Evolutionary conservation across 2,113 vertebrate species (phyloP), one percentile per base, ranked within the genome.

Genomic region (Erpornis zantholeuca): DNA sequence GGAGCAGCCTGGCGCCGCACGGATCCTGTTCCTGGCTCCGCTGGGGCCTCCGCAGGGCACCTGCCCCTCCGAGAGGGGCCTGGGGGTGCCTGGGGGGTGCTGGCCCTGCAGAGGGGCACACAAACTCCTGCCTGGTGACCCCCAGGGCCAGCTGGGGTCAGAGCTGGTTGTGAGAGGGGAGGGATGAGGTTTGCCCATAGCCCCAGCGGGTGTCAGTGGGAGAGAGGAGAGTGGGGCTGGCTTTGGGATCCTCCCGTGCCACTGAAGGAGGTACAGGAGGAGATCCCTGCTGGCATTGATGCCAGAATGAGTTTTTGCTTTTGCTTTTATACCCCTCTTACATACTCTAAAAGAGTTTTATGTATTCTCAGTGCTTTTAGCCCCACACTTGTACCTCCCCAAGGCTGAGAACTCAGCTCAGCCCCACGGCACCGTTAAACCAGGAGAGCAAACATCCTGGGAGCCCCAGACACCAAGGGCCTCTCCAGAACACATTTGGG

Each of bases 141-240:
- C 57, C 53, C 49, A 13, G 5, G 20, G 63, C 57, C 82, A 13
- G 13, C 1, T 0, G 27, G 42, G 16, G 7, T 29, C n/a, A 11
- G 27, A 57, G n/a, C 2, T 24, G 31, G 22, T 0, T 35, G 70
- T 0, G 7, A 17, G 54, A 54, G 61, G 28, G 5, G 20, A 24
- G 65, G 40, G 47, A 28, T 53, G 64, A 28, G 65, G 27, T 65
- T 57, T 31, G 45, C 33, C 57, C 57, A 0, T 3, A 36, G 52
- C 52, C 45, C 25, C 1, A 0, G 7, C 6, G 35, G 25, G 28
- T 1, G 1, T 11, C 42, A 3, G 17, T 4, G 19, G 45, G 59
- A 4, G 35, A 33, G 21, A 24, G 17, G 22, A 24, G 17, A 49
- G 15, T 2, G 1, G 54, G 60, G 45, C 18, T 47, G 70, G 69